Evolutionary conservation across 2,888 invertebrate genomes (phyloP).

Genomic region (Pseudeuparius sepicola): DNA sequence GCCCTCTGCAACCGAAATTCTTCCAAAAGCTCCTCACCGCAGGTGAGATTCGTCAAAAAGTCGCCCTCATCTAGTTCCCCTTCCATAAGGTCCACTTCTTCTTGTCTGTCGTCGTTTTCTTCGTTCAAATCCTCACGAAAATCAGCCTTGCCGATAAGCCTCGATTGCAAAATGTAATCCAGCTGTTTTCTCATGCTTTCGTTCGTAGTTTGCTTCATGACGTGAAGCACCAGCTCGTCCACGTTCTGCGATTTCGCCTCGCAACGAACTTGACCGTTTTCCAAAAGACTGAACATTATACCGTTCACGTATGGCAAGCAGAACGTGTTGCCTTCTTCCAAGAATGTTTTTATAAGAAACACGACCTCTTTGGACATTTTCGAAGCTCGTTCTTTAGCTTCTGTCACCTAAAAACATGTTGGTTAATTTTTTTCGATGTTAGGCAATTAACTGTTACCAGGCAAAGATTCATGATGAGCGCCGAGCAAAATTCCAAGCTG

Average conservation of each 20-base stretch:
- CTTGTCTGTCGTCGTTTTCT: slow-evolving; percentile 17
- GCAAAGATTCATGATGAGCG: slow-evolving; percentile 58
- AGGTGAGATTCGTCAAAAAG: slow-evolving; percentile 16
- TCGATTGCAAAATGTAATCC: slow-evolving; percentile 19
- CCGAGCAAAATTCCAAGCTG: slow-evolving; percentile 54
- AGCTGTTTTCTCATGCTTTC: slow-evolving; percentile 19
- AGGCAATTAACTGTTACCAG: slow-evolving; percentile 43
- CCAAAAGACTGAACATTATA: slow-evolving; percentile 38
- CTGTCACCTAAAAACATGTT: slow-evolving; percentile 14
- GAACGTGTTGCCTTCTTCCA: slow-evolving; percentile 28
- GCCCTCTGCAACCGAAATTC: slow-evolving; percentile 9
- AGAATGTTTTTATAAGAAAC: slow-evolving; percentile 27
- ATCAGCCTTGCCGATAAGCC: slow-evolving; percentile 16
- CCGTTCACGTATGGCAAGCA: slow-evolving; percentile 37
- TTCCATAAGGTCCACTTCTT: slow-evolving; percentile 21
- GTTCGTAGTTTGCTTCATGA: slow-evolving; percentile 15
- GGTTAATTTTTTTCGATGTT: slow-evolving; percentile 23
- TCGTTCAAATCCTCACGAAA: background rate
- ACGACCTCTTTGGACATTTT: slow-evolving; percentile 20
- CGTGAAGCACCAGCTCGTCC: slow-evolving; percentile 19
- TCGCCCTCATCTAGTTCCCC: slow-evolving; percentile 21
- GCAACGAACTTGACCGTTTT: slow-evolving; percentile 40
- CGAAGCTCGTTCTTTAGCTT: slow-evolving; percentile 16
- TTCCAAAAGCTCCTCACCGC: slow-evolving; percentile 16
- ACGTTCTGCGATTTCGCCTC: slow-evolving; percentile 36